Evolutionary conservation across 2,797 vertebrate genomes (phyloP), one percentile per base, ranked within the genome.

Genomic region (Labeo calbasu): DNA sequence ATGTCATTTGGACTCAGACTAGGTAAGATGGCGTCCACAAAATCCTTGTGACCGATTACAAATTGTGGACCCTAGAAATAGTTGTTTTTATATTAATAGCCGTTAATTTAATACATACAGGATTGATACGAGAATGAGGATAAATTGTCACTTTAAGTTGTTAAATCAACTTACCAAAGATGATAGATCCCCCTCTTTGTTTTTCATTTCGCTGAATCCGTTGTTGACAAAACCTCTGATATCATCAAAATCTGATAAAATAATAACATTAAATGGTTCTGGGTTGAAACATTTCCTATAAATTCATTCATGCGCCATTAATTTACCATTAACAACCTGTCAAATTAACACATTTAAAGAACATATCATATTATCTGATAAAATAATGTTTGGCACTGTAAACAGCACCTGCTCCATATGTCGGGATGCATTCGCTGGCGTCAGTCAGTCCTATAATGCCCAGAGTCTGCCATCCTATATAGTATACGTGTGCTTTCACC

Each of bases 391-490:
- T 65, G 17, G 9, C 9, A 28, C 4, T 17, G 13, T 8, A 50
- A 48, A 4, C 2, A 83, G 91, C 88, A 96, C 95, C 94, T 92
- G 95, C 94, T 81, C 95, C 94, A 23, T 95, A 96, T 0, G 94
- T 95, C 46, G 95, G 94, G 13, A 89, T 87, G 82, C 95, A 96
- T 89, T 96, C 95, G 17, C 94, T 96, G 82, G 95, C 94, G 14
- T 96, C 95, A 40, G 94, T 94, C 84, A 96, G 93, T 51, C 93
- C 94, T 13, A 95, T 89, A 25, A 94, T 81, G 12, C 93, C 94
- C 6, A 95, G 88, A 19, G 92, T 93, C 53, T 93, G 92, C 96
- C 96, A 96, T 57, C 94, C 95, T 23, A 96, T 88, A 84, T 96
- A 92, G 79, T 94, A 94, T 57, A 96, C 91, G 1, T 87, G 89